These are phyloP conservation scores for Mastomys coucha DNA, from an alignment of 2,113 vertebrate species.

Conservation along the genomic window DNA sequence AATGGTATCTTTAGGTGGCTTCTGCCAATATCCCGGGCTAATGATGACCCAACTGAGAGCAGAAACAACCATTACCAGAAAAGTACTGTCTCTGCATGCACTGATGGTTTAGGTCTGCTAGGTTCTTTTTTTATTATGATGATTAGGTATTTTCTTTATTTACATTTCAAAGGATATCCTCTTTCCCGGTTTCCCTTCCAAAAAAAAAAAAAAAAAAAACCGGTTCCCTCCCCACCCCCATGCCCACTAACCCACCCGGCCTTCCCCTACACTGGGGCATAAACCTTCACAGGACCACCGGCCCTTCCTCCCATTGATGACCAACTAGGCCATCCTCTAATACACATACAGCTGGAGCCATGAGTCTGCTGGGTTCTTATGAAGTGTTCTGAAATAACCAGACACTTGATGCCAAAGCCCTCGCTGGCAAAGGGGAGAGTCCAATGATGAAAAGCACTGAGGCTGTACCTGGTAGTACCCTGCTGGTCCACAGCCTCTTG, in stretches of 20 bases:
- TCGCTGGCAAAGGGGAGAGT: not conserved
- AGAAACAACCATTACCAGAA: not conserved
- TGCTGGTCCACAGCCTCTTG: rapidly evolving
- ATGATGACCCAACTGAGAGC: not conserved
- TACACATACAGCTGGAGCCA: too few relatives aligned
- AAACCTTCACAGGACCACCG: too few relatives aligned
- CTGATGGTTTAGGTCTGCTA: not conserved
- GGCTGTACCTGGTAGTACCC: not conserved
- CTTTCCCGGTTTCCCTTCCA: too few relatives aligned
- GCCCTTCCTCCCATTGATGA: too few relatives aligned
- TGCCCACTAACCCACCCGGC: too few relatives aligned
- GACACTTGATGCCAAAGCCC: not conserved
- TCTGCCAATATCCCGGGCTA: not conserved
- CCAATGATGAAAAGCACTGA: not conserved
- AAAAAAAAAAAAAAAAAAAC: too few relatives aligned
- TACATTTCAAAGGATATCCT: too few relatives aligned
- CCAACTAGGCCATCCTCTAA: too few relatives aligned
- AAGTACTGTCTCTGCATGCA: not conserved
- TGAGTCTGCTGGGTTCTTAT: not conserved
- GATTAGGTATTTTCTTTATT: too few relatives aligned
- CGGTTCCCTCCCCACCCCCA: too few relatives aligned
- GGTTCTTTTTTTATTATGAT: not conserved
- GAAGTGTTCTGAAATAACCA: not conserved
- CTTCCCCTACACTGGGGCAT: too few relatives aligned
- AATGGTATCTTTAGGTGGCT: not conserved